Percentiles rank a stretch among this genome's conserved stretches.
Conservation (phyloP, 2,888 invertebrate genomes). For the Thereva nobilitata region DNA sequence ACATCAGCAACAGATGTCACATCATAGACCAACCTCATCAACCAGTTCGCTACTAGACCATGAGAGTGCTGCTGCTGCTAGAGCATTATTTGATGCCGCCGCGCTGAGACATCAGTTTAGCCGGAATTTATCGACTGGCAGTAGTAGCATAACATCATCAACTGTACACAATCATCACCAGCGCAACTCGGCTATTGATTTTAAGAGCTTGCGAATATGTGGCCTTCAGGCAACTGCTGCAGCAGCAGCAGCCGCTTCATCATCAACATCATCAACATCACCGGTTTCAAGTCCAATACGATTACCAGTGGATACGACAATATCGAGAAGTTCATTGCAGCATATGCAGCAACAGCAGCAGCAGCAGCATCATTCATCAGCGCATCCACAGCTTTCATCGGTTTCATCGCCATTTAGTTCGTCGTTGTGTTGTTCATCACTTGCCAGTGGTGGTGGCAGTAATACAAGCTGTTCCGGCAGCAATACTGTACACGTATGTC, state of each 20-base stretch:
- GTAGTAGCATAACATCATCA: slow-evolving; percentile 38
- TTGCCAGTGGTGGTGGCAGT: slow-evolving; percentile 29
- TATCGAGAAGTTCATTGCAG: slow-evolving; percentile 46
- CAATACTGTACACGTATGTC: slow-evolving; percentile 33
- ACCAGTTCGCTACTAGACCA: slow-evolving; percentile 33
- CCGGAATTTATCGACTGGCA: slow-evolving; percentile 36
- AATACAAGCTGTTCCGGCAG: slow-evolving; percentile 18
- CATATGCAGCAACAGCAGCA: slow-evolving; percentile 32
- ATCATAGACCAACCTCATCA: slow-evolving; percentile 33
- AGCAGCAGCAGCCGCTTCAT: slow-evolving; percentile 42
- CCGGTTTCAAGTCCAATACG: slow-evolving; percentile 45
- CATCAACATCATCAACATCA: slow-evolving; percentile 46
- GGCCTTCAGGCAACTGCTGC: slow-evolving; percentile 43
- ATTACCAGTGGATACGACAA: slow-evolving; percentile 47
- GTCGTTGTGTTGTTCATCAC: slow-evolving; percentile 27
- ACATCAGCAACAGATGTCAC: slow-evolving; percentile 37
- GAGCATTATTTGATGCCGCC: slow-evolving; percentile 39
- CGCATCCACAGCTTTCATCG: slow-evolving; percentile 40
- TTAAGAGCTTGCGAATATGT: slow-evolving; percentile 45
- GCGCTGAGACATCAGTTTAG: slow-evolving; percentile 39
- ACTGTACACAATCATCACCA: slow-evolving; percentile 38
- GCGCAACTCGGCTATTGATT: slow-evolving; percentile 44
- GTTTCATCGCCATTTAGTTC: slow-evolving; percentile 37
- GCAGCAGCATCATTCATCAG: slow-evolving; percentile 38
- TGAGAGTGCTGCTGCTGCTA: slow-evolving; percentile 35